Evolutionary conservation across 2,797 vertebrate species (phyloP).

Genomic region (Acestrorhynchus altus): DNA sequence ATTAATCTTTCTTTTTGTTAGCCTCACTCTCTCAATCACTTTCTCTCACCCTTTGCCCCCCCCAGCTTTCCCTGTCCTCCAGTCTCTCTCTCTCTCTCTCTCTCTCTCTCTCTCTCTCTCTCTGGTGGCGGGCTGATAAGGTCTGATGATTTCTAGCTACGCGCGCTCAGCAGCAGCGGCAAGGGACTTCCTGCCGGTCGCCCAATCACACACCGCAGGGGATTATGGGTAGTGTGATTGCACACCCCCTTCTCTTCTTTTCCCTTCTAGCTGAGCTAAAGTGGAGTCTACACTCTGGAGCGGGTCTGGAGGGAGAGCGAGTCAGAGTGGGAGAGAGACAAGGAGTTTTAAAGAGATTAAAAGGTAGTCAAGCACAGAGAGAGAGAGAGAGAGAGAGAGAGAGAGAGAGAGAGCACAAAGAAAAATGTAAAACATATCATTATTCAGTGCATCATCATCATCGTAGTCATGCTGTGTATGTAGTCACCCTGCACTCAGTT

Average conservation of each 20-base stretch:
- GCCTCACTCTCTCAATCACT: constrained; percentile 36
- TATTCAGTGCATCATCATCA: no score
- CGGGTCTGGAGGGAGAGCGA: constrained; percentile 18
- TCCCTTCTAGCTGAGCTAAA: constrained; percentile 11
- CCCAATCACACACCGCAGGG: constrained; percentile 54
- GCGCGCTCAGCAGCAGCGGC: constrained; percentile 67
- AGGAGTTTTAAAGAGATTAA: constrained; percentile 26
- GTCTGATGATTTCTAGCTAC: constrained; percentile 82
- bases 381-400: constrained; percentile 1
- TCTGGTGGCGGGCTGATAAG: constrained; percentile 72
- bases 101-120: constrained; percentile 20
- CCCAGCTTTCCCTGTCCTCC: background rate
- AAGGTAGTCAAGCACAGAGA: constrained; percentile 12
- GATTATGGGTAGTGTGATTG: constrained; percentile 49
- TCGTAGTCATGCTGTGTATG: no score
- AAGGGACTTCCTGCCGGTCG: constrained; percentile 75
- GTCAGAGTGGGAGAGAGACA: constrained; percentile 10
- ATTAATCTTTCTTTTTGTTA: constrained; percentile 46
- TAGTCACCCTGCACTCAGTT: no score
- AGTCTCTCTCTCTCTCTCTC: background rate
- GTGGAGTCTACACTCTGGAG: constrained; percentile 15
- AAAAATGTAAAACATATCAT: no score
- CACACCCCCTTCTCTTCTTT: background rate
- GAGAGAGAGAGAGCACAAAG: background rate
- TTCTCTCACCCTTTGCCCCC: constrained; percentile 11